Evolutionary conservation across 2,888 invertebrate genomes (phyloP).

Genomic region (Therioaphis trifolii): DNA sequence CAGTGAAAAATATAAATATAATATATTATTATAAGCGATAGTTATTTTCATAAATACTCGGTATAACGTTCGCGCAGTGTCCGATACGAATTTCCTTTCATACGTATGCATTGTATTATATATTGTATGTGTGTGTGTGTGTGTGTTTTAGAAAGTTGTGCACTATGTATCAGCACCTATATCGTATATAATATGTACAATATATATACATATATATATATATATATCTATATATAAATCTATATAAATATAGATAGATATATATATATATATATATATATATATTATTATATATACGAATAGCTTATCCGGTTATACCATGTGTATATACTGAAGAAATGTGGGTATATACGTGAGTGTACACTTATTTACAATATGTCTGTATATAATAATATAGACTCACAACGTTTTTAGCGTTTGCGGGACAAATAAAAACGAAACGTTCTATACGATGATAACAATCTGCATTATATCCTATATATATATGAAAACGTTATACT

Average conservation of each 20-base stretch:
- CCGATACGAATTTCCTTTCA: not conserved
- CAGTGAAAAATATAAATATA: not conserved
- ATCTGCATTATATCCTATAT: conserved; percentile 8
- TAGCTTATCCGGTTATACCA: not conserved
- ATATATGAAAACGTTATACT: not conserved
- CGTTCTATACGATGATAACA: conserved; percentile 15
- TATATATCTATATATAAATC: too few relatives aligned
- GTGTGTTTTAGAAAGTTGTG: not conserved
- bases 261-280: not conserved
- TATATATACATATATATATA: not conserved
- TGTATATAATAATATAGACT: not conserved
- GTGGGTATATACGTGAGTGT: not conserved
- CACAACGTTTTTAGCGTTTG: conserved; percentile 27
- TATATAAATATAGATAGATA: not conserved
- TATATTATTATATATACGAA: too few relatives aligned
- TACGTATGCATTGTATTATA: too few relatives aligned
- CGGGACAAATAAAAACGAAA: conserved; percentile 40
- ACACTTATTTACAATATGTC: not conserved
- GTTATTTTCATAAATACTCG: not conserved
- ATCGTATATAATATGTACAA: too few relatives aligned
- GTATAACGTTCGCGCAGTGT: not conserved
- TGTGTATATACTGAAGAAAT: not conserved
- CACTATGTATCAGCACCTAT: not conserved
- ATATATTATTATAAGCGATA: not conserved
- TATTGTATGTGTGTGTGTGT: not conserved